Evolutionary conservation across 2,888 invertebrate genomes (phyloP).

Genomic region (Antheraea assamensis): DNA sequence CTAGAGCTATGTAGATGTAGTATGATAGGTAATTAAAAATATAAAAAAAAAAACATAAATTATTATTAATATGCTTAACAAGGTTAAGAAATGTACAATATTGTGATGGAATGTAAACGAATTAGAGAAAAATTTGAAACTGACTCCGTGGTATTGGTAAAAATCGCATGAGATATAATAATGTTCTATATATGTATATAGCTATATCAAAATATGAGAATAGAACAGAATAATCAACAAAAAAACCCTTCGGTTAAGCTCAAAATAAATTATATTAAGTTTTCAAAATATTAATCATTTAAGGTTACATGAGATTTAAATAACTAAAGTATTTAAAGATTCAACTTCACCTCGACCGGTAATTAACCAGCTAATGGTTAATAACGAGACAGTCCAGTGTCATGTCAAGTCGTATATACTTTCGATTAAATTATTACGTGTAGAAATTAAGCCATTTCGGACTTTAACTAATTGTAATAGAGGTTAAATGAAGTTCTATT

Average conservation of each 20-base stretch:
- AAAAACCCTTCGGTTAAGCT: not conserved
- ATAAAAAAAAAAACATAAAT: no score
- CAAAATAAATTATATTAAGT: not conserved
- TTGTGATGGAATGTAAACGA: not conserved
- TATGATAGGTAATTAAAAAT: not conserved
- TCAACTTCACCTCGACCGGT: slow-evolving; percentile 29
- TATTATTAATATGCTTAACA: not conserved
- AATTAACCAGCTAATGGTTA: slow-evolving; percentile 32
- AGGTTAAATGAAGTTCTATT: slow-evolving; percentile 30
- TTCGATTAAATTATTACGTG: slow-evolving; percentile 18
- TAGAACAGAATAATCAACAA: not conserved
- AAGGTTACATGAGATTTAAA: not conserved
- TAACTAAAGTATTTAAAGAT: slow-evolving; percentile 31
- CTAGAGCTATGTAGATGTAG: not conserved
- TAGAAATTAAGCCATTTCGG: slow-evolving; percentile 29
- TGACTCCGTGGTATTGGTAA: not conserved
- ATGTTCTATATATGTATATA: no score
- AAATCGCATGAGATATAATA: not conserved
- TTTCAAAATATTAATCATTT: not conserved
- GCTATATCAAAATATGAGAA: not conserved
- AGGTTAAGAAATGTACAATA: not conserved
- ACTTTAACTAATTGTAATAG: slow-evolving; percentile 32
- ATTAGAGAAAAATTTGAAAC: not conserved
- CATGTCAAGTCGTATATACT: slow-evolving; percentile 27
- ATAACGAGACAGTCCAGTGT: slow-evolving; percentile 34